Base-by-base conservation (phyloP, 2,113 vertebrate genomes). In the Cheirogaleus medius region DNA sequence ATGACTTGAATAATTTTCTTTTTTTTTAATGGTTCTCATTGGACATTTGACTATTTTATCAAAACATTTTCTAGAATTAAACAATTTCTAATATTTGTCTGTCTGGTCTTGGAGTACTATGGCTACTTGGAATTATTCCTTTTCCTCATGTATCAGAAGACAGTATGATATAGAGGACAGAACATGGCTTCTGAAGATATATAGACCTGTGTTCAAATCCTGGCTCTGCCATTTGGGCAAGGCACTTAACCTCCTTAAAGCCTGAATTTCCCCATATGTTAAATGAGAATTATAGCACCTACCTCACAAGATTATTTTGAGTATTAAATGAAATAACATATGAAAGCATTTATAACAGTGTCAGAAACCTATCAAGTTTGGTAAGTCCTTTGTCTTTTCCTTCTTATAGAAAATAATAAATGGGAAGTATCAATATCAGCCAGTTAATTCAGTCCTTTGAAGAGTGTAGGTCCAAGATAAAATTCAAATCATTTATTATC, bases 41-140 rank as follows among this genome's bases (percentile, higher is more conserved):
- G 56, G 25, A 74, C 4, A 63, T 90, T 54, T 92, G 74, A 92
- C 1, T 84, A 87, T 92, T 88, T 71, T 73, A 81, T 90, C 25
- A 89, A 83, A 91, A 82, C 20, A 52, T 91, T 97, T 95, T 88
- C 5, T 92, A 85, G 81, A 95, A 64, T 77, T 37, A 69, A 78
- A 47, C 21, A 29, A 42, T 91, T 97, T 91, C 44, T 10, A 49
- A 0, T 80, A 80, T 89, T 96, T 54, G 9, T 71, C 27, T 87
- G n/a, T 84, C n/a, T 81, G 15, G 8, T 90, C 52, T 85, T 97
- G 11, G 12, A 95, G 8, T 90, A 88, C 23, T 54, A 17, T 82
- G 27, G n/a, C 44, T 87, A 77, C 27, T 91, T 91, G 54, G 18
- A 96, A 90, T 88, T 92, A 88, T 71, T 94, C 6, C 25, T 93